Evolutionary conservation across 1,140 invertebrate genomes (phyloP).

Genomic region (Homarus americanus): DNA sequence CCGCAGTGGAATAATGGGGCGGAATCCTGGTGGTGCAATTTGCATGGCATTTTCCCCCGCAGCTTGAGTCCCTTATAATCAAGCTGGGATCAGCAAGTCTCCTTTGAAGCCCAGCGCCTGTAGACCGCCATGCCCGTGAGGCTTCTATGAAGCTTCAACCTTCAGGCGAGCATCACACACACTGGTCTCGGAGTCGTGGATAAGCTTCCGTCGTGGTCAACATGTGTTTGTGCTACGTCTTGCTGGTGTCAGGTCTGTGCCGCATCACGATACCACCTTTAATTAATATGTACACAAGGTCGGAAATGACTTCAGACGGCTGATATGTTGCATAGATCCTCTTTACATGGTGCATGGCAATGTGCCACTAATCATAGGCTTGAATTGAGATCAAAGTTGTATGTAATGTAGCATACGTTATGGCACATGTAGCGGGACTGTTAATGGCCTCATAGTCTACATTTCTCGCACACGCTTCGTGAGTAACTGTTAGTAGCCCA

Average conservation of each 20-base stretch:
- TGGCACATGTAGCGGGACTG: conserved; percentile 39
- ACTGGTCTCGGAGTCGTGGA: too few species aligned
- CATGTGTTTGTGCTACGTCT: not conserved
- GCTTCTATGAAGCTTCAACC: not conserved
- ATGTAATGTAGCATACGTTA: conserved; percentile 60
- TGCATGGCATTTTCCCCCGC: conserved; percentile 60
- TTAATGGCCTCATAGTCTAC: conserved; percentile 43
- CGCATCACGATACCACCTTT: conserved; percentile 4
- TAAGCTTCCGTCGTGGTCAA: too few species aligned
- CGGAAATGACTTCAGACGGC: not conserved
- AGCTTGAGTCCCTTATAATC: conserved; percentile 45
- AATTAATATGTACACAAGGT: not conserved
- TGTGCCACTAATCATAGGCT: conserved; percentile 52
- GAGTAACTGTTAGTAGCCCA: conserved; percentile 41
- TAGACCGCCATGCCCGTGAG: not conserved
- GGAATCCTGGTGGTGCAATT: conserved; percentile 35
- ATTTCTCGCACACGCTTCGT: conserved; percentile 36
- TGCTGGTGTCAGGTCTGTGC: not conserved
- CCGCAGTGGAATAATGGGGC: conserved; percentile 11
- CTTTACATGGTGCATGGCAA: conserved; percentile 18
- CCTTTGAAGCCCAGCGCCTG: not conserved
- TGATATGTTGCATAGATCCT: not conserved
- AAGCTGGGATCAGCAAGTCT: conserved; percentile 17
- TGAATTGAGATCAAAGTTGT: conserved; percentile 52
- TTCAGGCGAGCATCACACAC: too few species aligned